Percentiles rank a stretch among this genome's conserved stretches.
These are phyloP conservation scores for Heterotilapia buettikoferi DNA, from an alignment of 2,113 vertebrate genomes.

Conservation along the genomic window DNA sequence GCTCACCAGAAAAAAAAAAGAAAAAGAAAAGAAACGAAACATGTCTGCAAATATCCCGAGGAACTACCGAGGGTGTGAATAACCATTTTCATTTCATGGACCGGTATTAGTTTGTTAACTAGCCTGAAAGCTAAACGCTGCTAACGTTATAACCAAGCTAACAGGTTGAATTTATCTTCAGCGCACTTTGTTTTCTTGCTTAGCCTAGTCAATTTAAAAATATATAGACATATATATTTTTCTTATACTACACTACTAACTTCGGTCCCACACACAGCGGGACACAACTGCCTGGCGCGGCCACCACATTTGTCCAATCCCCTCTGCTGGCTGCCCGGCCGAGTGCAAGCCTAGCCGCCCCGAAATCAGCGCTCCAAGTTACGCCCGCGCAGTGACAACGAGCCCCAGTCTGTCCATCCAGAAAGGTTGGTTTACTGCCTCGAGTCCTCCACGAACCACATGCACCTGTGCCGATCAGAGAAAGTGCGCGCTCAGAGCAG, in stretches of 20 bases:
- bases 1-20: background rate
- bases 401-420: constrained; percentile 48
- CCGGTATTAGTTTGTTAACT: background rate
- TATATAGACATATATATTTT: background rate
- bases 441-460: background rate
- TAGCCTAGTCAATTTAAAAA: background rate
- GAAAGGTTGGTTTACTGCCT: background rate
- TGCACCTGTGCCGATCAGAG: background rate
- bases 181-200: background rate
- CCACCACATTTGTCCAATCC: constrained; percentile 55
- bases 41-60: background rate
- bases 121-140: constrained; percentile 11
- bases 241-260: background rate
- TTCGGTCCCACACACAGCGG: constrained; percentile 31
- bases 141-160: constrained; percentile 16
- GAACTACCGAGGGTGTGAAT: background rate
- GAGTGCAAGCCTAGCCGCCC: constrained; percentile 64
- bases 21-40: background rate
- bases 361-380: constrained; percentile 45
- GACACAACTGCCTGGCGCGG: constrained; percentile 36
- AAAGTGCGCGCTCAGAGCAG: background rate
- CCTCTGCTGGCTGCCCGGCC: constrained; percentile 50
- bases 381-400: constrained; percentile 52
- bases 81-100: background rate
- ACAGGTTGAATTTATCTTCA: background rate